Conservation (phyloP, 2,888 invertebrate genomes). For the Coenonympha glycerion region DNA sequence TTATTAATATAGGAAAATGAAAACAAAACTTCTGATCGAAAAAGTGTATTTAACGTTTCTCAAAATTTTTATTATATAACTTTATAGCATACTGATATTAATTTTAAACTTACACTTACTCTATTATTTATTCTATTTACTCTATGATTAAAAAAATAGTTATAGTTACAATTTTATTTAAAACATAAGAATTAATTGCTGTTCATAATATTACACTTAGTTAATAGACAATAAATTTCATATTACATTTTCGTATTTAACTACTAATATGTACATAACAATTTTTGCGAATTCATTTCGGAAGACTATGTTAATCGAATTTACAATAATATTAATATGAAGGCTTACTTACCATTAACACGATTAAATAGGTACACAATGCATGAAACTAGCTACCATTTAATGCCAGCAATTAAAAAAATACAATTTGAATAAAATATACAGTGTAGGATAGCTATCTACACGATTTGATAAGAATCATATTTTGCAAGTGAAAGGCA, state of each 20-base stretch:
- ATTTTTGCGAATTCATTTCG: conserved; percentile 32
- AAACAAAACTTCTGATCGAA: conserved; percentile 40
- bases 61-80: conserved; percentile 46
- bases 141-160: conserved; percentile 69
- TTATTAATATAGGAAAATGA: conserved; percentile 5
- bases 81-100: too few relatives aligned
- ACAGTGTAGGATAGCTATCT: too few relatives aligned
- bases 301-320: conserved; percentile 59
- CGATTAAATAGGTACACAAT: conserved; percentile 13
- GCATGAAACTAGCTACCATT: conserved; percentile 19
- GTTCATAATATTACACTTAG: conserved; percentile 6
- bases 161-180: conserved; percentile 21
- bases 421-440: not conserved
- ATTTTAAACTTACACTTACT: too few relatives aligned
- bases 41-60: conserved; percentile 62
- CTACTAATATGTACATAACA: conserved; percentile 53
- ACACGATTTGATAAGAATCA: too few relatives aligned
- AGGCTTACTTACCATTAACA: too few relatives aligned
- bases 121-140: conserved; percentile 31
- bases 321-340: conserved; percentile 15
- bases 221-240: conserved; percentile 16
- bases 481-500: not conserved
- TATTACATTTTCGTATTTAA: conserved; percentile 4
- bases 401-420: conserved; percentile 10
- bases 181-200: conserved; percentile 5